Evolutionary conservation across 2,888 invertebrate genomes (phyloP), one percentile per base, ranked within the genome.

Genomic region (Villa cingulata): DNA sequence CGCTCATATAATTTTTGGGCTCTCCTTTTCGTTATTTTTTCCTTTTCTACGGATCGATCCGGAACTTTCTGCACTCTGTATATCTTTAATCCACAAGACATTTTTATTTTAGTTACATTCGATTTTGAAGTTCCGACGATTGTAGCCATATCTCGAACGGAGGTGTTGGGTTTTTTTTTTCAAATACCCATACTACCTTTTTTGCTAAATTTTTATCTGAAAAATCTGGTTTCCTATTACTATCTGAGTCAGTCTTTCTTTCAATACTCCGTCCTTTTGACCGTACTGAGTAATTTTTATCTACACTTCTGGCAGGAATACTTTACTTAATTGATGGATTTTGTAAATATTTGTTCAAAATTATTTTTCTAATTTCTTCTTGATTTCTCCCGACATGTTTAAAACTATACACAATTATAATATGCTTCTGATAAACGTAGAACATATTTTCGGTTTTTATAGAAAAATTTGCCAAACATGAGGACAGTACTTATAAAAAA

Each of bases 51-150:
- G 17, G 32, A 34, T 17, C 41, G 32, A 41, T 46, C 46, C 12
- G 46, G 46, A 14, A 46, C 41, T 41, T 40, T 46, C 17, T 19
- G 46, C 9, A 46, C 34, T 41, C 41, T 46, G 46, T 18, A 46
- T 4, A 17, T 19, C 34, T 32, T 46, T 12, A 46, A 41, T n/a
- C 37, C 20, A 36, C 4, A 5, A 1, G n/a, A 20, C 20, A 18
- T 18, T 44, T 36, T 43, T 18, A 29, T 32, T 19, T 16, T 43
- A 18, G 32, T 18, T 15, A 43, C 34, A 17, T 14, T 32, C 19
- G n/a, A 15, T 43, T 43, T 43, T 23, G 32, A 27, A n/a, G 43
- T 43, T 27, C 43, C 43, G 17, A 43, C 43, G 20, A 43, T 34
- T 19, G 34, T 16, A 27, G 27, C n/a, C n/a, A n/a, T n/a, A n/a